These are phyloP conservation scores for Parthenolecanium corni DNA, from an alignment of 2,888 invertebrate species.

Conservation along the genomic window DNA sequence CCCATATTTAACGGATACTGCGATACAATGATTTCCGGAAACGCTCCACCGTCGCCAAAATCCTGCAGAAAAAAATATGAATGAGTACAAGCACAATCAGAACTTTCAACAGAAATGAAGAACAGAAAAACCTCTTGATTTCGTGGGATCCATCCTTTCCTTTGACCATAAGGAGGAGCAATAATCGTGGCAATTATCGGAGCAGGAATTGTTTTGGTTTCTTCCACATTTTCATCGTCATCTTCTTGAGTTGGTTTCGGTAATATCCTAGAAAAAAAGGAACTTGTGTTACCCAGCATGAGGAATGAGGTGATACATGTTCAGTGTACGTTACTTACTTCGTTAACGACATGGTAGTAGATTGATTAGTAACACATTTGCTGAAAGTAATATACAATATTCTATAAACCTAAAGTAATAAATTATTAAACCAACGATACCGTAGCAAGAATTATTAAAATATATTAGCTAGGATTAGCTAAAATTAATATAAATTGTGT, in stretches of 20 bases:
- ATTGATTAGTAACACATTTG: no score
- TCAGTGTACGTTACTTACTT: neutral
- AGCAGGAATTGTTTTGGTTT: slow-evolving; percentile 46
- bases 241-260: slow-evolving; percentile 82
- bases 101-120: neutral
- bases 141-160: slow-evolving; percentile 88
- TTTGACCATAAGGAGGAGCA: slow-evolving; percentile 87
- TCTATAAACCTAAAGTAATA: no score
- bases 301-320: neutral
- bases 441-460: no score
- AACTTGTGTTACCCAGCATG: no score
- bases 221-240: slow-evolving; percentile 67
- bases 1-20: slow-evolving; percentile 95
- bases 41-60: slow-evolving; percentile 89
- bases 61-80: slow-evolving; percentile 41
- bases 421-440: no score
- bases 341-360: neutral
- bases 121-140: slow-evolving; percentile 47
- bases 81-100: neutral
- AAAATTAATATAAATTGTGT: no score
- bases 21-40: slow-evolving; percentile 92
- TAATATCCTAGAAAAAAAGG: slow-evolving; percentile 52
- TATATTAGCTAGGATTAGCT: no score
- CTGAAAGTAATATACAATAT: no score
- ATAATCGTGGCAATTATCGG: slow-evolving; percentile 67